phyloP scores from a whole-genome alignment of 2,797 vertebrate species.

The Trachops cirrhosus region DNA sequence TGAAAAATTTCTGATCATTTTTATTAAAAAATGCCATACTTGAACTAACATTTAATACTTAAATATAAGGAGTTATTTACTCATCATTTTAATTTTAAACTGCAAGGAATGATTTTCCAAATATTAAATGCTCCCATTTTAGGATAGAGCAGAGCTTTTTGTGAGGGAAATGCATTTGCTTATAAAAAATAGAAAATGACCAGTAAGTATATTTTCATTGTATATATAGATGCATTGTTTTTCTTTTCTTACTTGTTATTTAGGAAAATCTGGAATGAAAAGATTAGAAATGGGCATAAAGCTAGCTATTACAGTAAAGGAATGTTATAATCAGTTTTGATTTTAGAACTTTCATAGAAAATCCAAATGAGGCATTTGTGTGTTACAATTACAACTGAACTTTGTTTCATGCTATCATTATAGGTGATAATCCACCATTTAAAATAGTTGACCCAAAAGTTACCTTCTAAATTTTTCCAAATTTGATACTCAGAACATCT shows the following conservation, averaged over 20 bases:
- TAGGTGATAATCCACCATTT: conserved; percentile 26
- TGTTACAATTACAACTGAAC: conserved; percentile 20
- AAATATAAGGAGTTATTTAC: neutral
- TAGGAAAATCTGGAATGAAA: neutral
- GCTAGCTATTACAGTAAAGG: neutral
- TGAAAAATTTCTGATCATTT: neutral
- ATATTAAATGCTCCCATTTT: neutral
- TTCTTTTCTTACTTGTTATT: neutral
- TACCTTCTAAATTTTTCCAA: conserved; percentile 44
- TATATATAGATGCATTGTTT: neutral
- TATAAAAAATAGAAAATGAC: neutral
- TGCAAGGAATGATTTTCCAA: neutral
- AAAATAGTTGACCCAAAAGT: neutral
- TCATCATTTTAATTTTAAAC: neutral
- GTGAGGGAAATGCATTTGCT: neutral
- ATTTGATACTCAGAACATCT: conserved; percentile 31
- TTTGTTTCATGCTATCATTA: conserved; percentile 31
- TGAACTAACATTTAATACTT: neutral
- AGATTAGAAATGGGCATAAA: neutral
- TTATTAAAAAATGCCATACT: neutral
- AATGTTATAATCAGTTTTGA: conserved; percentile 27
- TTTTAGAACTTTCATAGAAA: conserved; percentile 46
- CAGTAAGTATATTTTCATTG: neutral
- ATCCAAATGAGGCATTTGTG: conserved; percentile 11
- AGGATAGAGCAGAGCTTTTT: neutral